A percentile compares a stretch with the other conserved stretches of the same genome.
Conservation (phyloP, 2,797 vertebrate species). For the Coilia nasus region DNA sequence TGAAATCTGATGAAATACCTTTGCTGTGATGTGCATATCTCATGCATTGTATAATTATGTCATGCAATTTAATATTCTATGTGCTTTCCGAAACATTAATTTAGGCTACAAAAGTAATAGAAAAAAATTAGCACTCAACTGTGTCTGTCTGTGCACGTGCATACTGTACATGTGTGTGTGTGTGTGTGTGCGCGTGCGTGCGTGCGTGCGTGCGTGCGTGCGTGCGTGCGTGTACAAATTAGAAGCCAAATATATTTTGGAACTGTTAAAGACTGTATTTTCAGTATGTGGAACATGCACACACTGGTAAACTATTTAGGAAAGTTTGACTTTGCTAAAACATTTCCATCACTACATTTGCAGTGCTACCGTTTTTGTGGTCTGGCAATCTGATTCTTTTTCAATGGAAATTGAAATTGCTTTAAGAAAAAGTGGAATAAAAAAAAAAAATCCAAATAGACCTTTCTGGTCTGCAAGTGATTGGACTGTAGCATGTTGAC, state of each 20-base stretch:
- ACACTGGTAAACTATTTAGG: not conserved
- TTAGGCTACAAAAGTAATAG: conserved; percentile 19
- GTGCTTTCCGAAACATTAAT: conserved; percentile 3
- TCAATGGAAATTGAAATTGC: conserved; percentile 30
- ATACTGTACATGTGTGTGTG: too few species aligned
- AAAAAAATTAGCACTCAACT: not conserved
- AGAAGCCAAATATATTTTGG: conserved; percentile 18
- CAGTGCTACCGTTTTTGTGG: conserved; percentile 1
- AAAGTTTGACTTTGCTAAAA: not conserved
- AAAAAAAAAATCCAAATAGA: conserved; percentile 19
- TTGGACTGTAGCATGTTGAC: conserved; percentile 15
- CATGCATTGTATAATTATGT: conserved; percentile 14
- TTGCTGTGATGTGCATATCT: not conserved
- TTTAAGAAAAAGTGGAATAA: conserved; percentile 10
- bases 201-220: not conserved
- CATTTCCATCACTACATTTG: conserved; percentile 28
- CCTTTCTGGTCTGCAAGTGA: conserved; percentile 1
- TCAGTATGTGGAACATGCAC: not conserved
- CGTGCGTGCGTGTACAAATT: not conserved
- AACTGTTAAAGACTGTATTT: not conserved
- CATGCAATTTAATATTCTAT: not conserved
- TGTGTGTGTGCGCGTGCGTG: not conserved
- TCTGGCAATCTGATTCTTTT: conserved; percentile 16
- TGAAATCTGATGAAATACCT: conserved; percentile 13
- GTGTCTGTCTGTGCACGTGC: not conserved